Conservation (phyloP, 2,797 vertebrate species). For the Melanotaenia nigrans region DNA sequence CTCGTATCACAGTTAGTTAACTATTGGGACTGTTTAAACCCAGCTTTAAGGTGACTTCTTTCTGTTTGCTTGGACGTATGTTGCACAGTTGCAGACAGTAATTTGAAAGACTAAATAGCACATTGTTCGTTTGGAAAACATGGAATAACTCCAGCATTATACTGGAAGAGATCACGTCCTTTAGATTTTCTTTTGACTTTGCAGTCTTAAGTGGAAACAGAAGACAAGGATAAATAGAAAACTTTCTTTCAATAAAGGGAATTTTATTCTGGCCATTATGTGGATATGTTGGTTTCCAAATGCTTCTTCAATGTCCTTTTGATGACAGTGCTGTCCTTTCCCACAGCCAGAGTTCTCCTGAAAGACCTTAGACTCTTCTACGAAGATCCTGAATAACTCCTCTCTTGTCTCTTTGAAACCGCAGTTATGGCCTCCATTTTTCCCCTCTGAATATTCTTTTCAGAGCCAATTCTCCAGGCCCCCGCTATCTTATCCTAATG, state of each 20-base stretch:
- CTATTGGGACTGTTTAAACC: neutral
- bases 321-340: conserved; percentile 56
- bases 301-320: conserved; percentile 18
- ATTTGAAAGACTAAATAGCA: neutral
- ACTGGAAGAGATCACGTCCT: neutral
- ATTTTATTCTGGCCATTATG: conserved; percentile 55
- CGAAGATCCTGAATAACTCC: conserved; percentile 55
- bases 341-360: conserved; percentile 1
- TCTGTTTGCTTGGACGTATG: neutral
- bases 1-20: neutral
- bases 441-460: conserved; percentile 59
- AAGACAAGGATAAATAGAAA: conserved; percentile 38
- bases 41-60: neutral
- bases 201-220: neutral
- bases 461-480: conserved; percentile 31
- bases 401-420: conserved; percentile 63
- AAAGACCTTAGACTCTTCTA: conserved; percentile 31
- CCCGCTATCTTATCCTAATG: conserved; percentile 41
- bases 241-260: conserved; percentile 32
- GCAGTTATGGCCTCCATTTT: conserved; percentile 59
- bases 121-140: neutral
- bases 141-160: neutral
- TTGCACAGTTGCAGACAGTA: neutral
- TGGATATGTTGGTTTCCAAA: conserved; percentile 22
- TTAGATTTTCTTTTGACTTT: conserved; percentile 10